Conservation (phyloP, 2,888 invertebrate genomes). For the Chorisops tibialis region DNA sequence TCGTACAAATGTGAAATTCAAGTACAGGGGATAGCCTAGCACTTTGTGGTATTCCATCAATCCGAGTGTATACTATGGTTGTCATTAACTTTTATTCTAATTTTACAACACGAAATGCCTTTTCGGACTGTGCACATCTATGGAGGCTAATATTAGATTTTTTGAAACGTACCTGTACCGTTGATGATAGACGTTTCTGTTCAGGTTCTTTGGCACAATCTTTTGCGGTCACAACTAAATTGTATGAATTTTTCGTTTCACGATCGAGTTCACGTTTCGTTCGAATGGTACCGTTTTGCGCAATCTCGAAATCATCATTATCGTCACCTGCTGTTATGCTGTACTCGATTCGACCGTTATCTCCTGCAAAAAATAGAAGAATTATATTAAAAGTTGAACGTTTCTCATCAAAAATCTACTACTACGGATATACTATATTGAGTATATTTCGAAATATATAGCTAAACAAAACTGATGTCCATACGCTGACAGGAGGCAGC, state of each 20-base stretch:
- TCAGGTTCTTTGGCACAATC: conserved; percentile 76
- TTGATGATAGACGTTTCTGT: conserved; percentile 71
- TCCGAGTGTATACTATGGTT: too few species aligned
- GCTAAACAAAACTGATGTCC: too few species aligned
- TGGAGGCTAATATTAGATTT: too few species aligned
- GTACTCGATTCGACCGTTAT: conserved; percentile 81
- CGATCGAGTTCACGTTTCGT: conserved; percentile 75
- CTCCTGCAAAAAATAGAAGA: conserved; percentile 59
- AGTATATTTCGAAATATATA: too few species aligned
- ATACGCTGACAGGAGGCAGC: too few species aligned
- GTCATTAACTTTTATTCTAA: too few species aligned
- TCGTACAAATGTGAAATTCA: too few species aligned
- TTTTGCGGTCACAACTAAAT: conserved; percentile 78
- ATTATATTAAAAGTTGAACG: conserved; percentile 32
- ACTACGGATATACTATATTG: too few species aligned
- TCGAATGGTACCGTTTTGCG: conserved; percentile 78
- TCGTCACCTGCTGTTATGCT: conserved; percentile 80
- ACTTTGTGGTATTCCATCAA: too few species aligned
- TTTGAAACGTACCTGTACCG: conserved; percentile 65
- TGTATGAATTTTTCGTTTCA: conserved; percentile 77
- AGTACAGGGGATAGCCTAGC: too few species aligned
- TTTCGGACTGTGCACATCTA: background rate
- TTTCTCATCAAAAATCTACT: conserved; percentile 14
- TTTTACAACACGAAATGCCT: too few species aligned
- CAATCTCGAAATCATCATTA: conserved; percentile 72